Evolutionary conservation across 2,113 vertebrate species (phyloP), one percentile per base, ranked within the genome.

Genomic region (Callorhinus ursinus): DNA sequence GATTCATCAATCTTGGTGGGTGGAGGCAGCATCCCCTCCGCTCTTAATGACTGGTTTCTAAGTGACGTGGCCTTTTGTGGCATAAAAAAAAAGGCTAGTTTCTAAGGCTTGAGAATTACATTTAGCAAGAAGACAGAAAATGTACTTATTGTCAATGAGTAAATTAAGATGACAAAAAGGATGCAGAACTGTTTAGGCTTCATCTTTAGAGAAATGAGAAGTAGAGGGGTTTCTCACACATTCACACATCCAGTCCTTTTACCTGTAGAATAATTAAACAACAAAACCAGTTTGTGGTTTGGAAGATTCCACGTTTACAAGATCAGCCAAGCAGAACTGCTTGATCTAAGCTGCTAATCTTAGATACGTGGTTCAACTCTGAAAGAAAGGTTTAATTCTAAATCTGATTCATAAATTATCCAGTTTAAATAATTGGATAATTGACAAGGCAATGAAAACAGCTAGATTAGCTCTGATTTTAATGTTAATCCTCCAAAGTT

Each of bases 1-100:
- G 86, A 82, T 72, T 95, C 94, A 95, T 88, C 76, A 55, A 0
- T 71, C 94, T 53, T 12, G 31, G 49, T 26, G 22, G 61, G 2
- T 11, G 9, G 26, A 15, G 33, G 33, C 28, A 61, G 53, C 74
- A 53, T 92, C 69, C 49, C 81, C 51, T 90, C 42, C 55, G 76
- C 46, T 90, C 42, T 88, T 95, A 93, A 72, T 88, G 93, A 95
- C 28, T 93, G 87, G 69, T 39, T 89, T 94, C 93, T 97, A 90
- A 90, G 36, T 94, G 88, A 57, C 69, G 55, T n/a, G 88, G 71
- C 69, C 94, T 97, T 98, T 94, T 88, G 80, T 96, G 59, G 18
- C 46, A 39, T 10, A 42, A 39, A 67, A 77, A 82, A 59, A 31
- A 71, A 84, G 31, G 33, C 36, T 65, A 18, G 61, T 88, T 85